Evolutionary conservation across 2,888 invertebrate species (phyloP).

Genomic region (Ophion costatus): DNA sequence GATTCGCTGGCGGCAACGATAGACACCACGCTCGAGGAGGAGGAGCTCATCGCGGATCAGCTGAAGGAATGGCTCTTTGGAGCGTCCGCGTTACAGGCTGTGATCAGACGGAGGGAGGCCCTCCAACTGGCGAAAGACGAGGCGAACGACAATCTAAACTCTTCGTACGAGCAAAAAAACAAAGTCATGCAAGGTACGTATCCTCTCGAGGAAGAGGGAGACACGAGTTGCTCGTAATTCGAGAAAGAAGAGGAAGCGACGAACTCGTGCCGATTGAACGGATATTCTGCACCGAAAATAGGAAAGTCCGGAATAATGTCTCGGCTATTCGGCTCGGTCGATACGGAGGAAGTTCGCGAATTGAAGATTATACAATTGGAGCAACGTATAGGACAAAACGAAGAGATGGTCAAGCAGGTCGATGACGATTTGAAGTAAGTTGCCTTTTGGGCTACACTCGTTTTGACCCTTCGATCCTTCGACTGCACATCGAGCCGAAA

Average conservation of each 20-base stretch:
- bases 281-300: conserved; percentile 35
- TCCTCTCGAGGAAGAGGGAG: not conserved
- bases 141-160: conserved; percentile 87
- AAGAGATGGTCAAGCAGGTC: conserved; percentile 85
- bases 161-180: conserved; percentile 84
- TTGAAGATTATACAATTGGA: conserved; percentile 88
- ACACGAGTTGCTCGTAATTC: not conserved
- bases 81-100: conserved; percentile 89
- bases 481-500: not conserved
- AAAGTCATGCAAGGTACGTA: conserved; percentile 83
- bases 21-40: conserved; percentile 91
- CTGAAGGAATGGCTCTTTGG: conserved; percentile 93
- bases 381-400: conserved; percentile 87
- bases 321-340: conserved; percentile 89
- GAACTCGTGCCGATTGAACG: not conserved
- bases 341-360: conserved; percentile 91
- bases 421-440: conserved; percentile 87
- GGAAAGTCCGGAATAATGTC: conserved; percentile 91
- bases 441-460: not conserved
- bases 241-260: not conserved
- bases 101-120: conserved; percentile 90
- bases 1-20: conserved; percentile 90
- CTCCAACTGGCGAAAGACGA: conserved; percentile 89
- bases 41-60: conserved; percentile 93
- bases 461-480: not conserved